A percentile compares a stretch with the other conserved stretches of the same genome.
These are phyloP conservation scores for Mythimna lalbum DNA, from an alignment of 2,888 invertebrate genomes.

Conservation along the genomic window DNA sequence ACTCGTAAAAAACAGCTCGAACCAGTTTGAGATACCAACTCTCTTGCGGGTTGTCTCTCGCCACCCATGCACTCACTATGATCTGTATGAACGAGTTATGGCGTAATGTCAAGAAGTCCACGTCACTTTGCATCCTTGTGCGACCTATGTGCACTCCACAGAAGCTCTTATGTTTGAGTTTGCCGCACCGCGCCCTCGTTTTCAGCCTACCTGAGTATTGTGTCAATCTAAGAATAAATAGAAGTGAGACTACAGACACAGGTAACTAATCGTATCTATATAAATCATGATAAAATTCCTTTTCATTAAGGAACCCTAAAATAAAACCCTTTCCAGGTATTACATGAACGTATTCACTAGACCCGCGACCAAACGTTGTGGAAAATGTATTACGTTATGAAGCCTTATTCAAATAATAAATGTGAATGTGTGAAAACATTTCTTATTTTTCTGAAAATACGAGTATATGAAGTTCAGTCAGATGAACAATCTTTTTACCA, in stretches of 20 bases:
- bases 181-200: too few species aligned
- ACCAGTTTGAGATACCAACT: too few species aligned
- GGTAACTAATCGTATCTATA: neutral
- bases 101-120: too few species aligned
- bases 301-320: conserved; percentile 37
- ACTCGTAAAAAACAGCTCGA: too few species aligned
- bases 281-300: neutral
- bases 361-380: conserved; percentile 45
- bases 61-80: too few species aligned
- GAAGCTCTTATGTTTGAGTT: too few species aligned
- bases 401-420: conserved; percentile 54
- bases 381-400: conserved; percentile 59
- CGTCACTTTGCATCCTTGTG: too few species aligned
- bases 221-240: too few species aligned
- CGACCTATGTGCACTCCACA: too few species aligned
- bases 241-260: neutral
- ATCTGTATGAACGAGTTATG: too few species aligned
- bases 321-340: conserved; percentile 13
- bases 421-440: conserved; percentile 53
- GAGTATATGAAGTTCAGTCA: conserved; percentile 10
- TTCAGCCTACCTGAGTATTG: too few species aligned
- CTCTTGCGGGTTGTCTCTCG: too few species aligned
- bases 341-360: conserved; percentile 47
- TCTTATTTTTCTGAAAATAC: conserved; percentile 42
- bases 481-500: neutral